Conservation (phyloP, 2,888 invertebrate genomes). For the Ecliptopera silaceata region DNA sequence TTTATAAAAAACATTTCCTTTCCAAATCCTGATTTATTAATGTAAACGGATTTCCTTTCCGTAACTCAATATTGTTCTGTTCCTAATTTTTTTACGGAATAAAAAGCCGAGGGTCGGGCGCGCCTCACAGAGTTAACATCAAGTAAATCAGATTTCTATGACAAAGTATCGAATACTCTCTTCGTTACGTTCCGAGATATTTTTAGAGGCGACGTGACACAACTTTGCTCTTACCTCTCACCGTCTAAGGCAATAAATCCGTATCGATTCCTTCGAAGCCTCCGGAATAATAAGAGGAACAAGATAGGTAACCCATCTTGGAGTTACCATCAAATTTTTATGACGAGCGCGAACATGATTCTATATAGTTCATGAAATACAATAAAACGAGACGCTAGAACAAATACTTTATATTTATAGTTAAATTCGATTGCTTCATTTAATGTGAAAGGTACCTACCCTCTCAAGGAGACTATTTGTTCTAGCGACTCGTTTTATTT, state of each 20-base stretch:
- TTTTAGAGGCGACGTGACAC: conserved; percentile 40
- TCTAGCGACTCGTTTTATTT: too few species aligned
- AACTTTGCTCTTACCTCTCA: conserved; percentile 42
- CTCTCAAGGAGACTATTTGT: too few species aligned
- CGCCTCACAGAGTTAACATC: conserved; percentile 31
- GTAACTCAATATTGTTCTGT: conserved; percentile 24
- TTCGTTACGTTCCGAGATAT: conserved; percentile 33
- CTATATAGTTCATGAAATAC: conserved; percentile 42
- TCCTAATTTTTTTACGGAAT: conserved; percentile 15
- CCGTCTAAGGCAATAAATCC: conserved; percentile 39
- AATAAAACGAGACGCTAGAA: conserved; percentile 41
- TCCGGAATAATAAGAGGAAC: conserved; percentile 38
- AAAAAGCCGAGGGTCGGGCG: conserved; percentile 18
- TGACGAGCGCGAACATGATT: conserved; percentile 35
- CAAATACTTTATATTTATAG: conserved; percentile 31
- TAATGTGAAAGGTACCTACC: too few species aligned
- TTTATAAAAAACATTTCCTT: conserved; percentile 1
- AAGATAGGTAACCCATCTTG: conserved; percentile 41
- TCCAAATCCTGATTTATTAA: conserved; percentile 14
- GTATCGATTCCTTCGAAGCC: conserved; percentile 39
- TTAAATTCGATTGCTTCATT: not conserved
- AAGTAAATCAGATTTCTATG: conserved; percentile 35
- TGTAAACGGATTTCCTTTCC: conserved; percentile 6
- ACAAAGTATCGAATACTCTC: conserved; percentile 33
- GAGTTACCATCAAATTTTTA: conserved; percentile 45